These are phyloP conservation scores for Myiozetetes cayanensis DNA, from an alignment of 2,113 vertebrate genomes.

Conservation along the genomic window DNA sequence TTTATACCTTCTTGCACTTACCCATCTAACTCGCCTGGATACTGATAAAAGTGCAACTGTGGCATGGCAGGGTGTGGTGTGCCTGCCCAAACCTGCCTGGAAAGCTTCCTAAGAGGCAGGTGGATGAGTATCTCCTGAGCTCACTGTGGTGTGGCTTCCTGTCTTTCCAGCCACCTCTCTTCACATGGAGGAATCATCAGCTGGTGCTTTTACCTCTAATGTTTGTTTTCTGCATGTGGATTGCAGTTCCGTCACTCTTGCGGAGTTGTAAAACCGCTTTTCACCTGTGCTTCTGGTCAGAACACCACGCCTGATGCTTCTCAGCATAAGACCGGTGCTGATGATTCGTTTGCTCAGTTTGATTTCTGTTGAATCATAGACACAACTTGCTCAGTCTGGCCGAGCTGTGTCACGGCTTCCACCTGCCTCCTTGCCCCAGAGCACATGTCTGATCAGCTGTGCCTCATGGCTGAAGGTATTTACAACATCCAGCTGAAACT, in stretches of 20 bases:
- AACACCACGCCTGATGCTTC: background rate
- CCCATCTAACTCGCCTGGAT: background rate
- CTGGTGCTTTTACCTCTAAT: background rate
- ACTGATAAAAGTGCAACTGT: background rate
- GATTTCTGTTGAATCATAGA: background rate
- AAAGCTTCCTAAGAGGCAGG: rapidly evolving
- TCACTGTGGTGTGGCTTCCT: rapidly evolving
- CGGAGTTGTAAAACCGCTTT: background rate
- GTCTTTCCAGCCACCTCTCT: background rate
- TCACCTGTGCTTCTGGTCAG: background rate
- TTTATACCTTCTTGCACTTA: background rate
- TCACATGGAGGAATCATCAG: background rate
- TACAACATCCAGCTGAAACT: background rate
- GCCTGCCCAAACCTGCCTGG: background rate
- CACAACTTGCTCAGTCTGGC: background rate
- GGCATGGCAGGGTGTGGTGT: rapidly evolving
- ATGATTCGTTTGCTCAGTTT: background rate
- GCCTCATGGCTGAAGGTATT: background rate
- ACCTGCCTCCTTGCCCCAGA: background rate
- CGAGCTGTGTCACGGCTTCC: background rate
- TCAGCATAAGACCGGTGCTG: background rate
- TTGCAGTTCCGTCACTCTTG: background rate
- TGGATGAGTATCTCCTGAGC: background rate
- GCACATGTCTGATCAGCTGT: background rate
- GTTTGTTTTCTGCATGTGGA: background rate